Evolutionary conservation across 2,797 vertebrate genomes (phyloP).

Genomic region (Cygnus olor): DNA sequence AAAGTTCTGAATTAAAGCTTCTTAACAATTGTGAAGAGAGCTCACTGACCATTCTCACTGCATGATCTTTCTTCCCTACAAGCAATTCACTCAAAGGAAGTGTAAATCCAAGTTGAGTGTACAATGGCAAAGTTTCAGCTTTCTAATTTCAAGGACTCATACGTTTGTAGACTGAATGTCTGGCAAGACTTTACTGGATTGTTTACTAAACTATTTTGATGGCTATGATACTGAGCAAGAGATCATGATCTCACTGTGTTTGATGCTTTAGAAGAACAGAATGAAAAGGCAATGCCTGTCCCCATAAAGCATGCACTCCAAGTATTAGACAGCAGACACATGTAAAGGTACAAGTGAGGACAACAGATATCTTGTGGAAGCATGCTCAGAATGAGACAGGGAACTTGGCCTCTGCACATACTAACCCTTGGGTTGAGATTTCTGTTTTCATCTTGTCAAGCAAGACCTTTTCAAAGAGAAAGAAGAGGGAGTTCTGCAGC

Average conservation of each 20-base stretch:
- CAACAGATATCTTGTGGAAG: not conserved
- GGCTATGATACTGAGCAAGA: not conserved
- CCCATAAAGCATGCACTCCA: not conserved
- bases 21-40: not conserved
- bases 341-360: not conserved
- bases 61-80: not conserved
- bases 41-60: not conserved
- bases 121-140: not conserved
- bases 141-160: not conserved
- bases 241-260: not conserved
- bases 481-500: not conserved
- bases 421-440: not conserved
- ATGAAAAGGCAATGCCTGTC: not conserved
- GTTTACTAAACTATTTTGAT: not conserved
- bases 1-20: not conserved
- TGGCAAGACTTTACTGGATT: not conserved
- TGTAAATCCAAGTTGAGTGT: rapidly evolving
- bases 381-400: not conserved
- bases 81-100: not conserved
- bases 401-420: rapidly evolving
- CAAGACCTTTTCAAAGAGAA: not conserved
- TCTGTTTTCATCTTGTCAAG: not conserved
- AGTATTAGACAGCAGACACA: not conserved
- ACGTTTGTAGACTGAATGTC: not conserved
- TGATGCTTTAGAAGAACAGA: not conserved